phyloP scores from a whole-genome alignment of 2,888 invertebrate species.

The Ceriagrion tenellum region DNA sequence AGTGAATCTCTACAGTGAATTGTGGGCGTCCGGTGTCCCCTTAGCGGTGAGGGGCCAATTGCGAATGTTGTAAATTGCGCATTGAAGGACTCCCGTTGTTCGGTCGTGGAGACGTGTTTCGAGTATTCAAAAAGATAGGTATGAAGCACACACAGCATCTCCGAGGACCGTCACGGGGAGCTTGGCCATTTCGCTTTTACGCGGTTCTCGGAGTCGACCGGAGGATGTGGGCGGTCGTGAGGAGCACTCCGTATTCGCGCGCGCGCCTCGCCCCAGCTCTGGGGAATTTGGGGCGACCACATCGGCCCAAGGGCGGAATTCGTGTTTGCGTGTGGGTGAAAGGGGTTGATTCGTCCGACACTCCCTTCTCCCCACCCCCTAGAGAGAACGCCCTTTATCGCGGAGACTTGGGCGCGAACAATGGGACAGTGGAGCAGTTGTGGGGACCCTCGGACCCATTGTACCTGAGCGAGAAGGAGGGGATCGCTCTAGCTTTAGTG shows the following conservation, averaged over 20 bases:
- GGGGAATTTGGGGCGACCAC: not conserved
- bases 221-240: not conserved
- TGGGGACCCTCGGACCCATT: not conserved
- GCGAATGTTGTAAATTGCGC: no score
- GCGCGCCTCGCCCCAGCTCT: not conserved
- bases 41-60: no score
- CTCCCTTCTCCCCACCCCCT: not conserved
- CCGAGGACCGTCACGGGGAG: not conserved
- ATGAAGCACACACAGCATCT: not conserved
- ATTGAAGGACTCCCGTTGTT: not conserved
- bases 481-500: not conserved
- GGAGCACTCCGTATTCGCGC: not conserved
- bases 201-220: not conserved
- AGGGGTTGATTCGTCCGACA: not conserved
- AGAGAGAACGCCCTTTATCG: not conserved
- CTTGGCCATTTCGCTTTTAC: not conserved
- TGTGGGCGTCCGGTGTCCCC: no score
- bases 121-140: not conserved
- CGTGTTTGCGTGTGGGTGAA: not conserved
- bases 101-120: not conserved
- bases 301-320: not conserved
- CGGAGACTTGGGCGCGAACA: not conserved
- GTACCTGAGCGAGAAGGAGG: not conserved
- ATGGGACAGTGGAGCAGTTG: slow-evolving; percentile 6
- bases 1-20: no score